phyloP scores from a whole-genome alignment of 2,888 invertebrate species.

The Amblyjoppa proteus region DNA sequence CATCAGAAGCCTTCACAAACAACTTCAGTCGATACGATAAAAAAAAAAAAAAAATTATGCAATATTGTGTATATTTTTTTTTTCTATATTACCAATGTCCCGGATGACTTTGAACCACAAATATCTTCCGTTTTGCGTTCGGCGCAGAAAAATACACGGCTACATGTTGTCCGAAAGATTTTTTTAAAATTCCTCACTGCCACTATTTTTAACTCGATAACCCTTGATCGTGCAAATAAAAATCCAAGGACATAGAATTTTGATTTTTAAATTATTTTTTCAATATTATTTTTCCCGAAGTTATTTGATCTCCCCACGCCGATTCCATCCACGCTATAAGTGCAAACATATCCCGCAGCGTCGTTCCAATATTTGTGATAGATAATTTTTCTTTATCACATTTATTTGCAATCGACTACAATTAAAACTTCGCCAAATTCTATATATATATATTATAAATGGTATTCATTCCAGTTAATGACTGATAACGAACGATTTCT shows the following conservation, averaged over 20 bases:
- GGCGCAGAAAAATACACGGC: no score
- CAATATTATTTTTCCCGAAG: neutral
- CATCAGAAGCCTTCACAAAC: neutral
- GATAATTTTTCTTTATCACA: neutral
- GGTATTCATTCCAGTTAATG: slow-evolving; percentile 37
- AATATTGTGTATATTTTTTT: neutral
- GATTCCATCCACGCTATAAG: no score
- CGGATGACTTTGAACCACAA: no score
- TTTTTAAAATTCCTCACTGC: neutral
- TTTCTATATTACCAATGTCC: no score
- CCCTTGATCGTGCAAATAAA: neutral
- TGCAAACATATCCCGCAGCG: neutral
- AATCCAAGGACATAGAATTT: neutral
- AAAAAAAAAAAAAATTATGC: neutral
- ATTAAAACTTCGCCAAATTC: neutral
- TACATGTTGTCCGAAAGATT: neutral
- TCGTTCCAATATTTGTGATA: neutral
- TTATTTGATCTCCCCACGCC: neutral
- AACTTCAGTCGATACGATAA: neutral
- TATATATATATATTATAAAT: slow-evolving; percentile 3
- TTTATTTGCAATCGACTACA: neutral
- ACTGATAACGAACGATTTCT: slow-evolving; percentile 55
- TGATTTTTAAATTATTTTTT: neutral
- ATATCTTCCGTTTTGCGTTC: no score
- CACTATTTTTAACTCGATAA: neutral